A percentile compares a stretch with the other conserved stretches of the same genome.
These are phyloP conservation scores for Drosophila lacertosa DNA, from an alignment of 1,140 invertebrate species.

Conservation along the genomic window DNA sequence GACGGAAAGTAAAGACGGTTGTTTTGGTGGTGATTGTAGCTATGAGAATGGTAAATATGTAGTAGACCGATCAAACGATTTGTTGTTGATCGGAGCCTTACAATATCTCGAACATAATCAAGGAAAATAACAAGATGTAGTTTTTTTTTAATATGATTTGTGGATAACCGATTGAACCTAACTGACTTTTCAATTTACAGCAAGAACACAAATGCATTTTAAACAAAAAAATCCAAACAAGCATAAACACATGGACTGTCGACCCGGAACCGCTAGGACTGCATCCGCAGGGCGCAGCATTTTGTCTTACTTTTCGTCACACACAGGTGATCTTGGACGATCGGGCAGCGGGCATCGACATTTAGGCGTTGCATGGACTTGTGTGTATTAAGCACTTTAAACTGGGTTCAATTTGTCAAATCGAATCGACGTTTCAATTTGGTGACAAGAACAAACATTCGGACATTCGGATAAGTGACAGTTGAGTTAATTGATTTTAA, in stretches of 20 bases:
- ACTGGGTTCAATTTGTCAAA: conserved; percentile 2
- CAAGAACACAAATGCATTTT: conserved; percentile 63
- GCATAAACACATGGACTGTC: conserved; percentile 65
- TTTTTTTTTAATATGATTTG: conserved; percentile 1
- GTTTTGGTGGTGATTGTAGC: conserved; percentile 22
- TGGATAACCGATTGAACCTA: conserved; percentile 5
- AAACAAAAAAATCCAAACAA: conserved; percentile 72
- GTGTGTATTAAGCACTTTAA: conserved; percentile 7
- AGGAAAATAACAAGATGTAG: background rate
- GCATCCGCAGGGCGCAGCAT: conserved; percentile 13
- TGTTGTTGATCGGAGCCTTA: background rate
- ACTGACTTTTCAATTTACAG: conserved; percentile 57
- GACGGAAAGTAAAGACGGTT: background rate
- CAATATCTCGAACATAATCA: background rate
- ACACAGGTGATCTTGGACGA: conserved; percentile 9
- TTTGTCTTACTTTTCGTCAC: conserved; percentile 51
- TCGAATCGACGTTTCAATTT: conserved; percentile 7
- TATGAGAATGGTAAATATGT: conserved; percentile 13
- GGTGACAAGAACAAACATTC: conserved; percentile 13
- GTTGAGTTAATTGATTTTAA: conserved; percentile 44
- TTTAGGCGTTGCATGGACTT: conserved; percentile 24
- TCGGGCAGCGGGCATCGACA: conserved; percentile 4
- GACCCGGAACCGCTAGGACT: conserved; percentile 21
- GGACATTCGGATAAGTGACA: conserved; percentile 16
- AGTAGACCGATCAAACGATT: conserved; percentile 7